Evolutionary conservation across 2,797 vertebrate species (phyloP).

Genomic region (Pyrocephalus nanus): DNA sequence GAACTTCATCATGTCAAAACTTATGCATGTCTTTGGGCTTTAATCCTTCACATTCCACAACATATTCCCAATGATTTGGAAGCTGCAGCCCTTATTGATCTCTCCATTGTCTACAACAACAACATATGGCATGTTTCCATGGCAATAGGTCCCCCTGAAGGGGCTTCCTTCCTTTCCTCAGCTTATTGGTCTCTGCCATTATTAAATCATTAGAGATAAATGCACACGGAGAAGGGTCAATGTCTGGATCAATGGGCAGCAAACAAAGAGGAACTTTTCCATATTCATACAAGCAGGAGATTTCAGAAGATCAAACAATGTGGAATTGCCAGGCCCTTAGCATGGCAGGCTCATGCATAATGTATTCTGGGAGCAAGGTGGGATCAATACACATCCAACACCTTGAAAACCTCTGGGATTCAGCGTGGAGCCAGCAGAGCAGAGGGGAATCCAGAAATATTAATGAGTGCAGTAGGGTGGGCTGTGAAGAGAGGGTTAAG

Average conservation of each 20-base stretch:
- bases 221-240: conserved; percentile 10
- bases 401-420: not conserved
- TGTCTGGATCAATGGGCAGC: conserved; percentile 35
- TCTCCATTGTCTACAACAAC: not conserved
- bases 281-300: conserved; percentile 50
- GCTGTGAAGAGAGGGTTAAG: not conserved
- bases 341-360: conserved; percentile 9
- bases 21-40: not conserved
- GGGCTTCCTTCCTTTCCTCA: conserved; percentile 19
- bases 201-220: conserved; percentile 58
- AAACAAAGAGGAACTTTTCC: conserved; percentile 52
- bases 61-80: not conserved
- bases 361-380: not conserved
- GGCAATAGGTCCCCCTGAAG: conserved; percentile 32
- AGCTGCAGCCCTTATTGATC: conserved; percentile 50
- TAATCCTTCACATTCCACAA: conserved; percentile 26
- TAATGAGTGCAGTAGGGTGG: not conserved
- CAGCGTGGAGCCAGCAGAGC: not conserved
- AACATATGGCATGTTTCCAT: conserved; percentile 28
- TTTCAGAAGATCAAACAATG: conserved; percentile 51
- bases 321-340: not conserved
- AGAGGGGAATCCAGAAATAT: not conserved
- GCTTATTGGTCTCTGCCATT: conserved; percentile 37
- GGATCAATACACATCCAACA: conserved; percentile 9
- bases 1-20: not conserved